phyloP scores from a whole-genome alignment of 2,888 invertebrate genomes.

The Ophraella communa region DNA sequence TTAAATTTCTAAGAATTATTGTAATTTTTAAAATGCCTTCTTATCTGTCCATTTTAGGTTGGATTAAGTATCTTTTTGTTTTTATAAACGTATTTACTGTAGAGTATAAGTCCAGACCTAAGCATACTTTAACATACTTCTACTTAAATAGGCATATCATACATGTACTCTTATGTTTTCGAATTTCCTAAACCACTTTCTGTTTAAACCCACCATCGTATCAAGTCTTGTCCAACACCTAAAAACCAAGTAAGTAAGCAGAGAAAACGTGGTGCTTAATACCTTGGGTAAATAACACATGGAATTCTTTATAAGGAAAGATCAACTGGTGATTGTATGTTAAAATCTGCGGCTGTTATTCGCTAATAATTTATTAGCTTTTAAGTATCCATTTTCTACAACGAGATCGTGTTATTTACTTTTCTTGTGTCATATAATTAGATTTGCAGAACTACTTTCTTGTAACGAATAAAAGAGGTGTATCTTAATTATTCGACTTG shows the following conservation, averaged over 20 bases:
- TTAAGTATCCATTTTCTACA: conserved; percentile 10
- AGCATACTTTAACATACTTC: conserved; percentile 1
- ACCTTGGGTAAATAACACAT: conserved; percentile 20
- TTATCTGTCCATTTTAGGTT: no score
- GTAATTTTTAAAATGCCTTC: no score
- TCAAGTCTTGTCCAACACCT: background rate
- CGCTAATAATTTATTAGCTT: conserved; percentile 5
- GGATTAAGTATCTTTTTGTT: no score
- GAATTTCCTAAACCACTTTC: conserved; percentile 5
- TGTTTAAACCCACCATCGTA: conserved; percentile 1
- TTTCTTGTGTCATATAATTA: conserved; percentile 6
- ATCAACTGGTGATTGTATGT: conserved; percentile 25
- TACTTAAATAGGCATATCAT: background rate
- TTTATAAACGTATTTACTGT: no score
- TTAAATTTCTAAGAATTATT: no score
- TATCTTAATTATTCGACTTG: background rate
- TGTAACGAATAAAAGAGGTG: background rate
- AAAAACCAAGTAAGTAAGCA: background rate
- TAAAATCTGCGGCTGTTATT: conserved; percentile 10
- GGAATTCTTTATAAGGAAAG: conserved; percentile 23
- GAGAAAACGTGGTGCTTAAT: conserved; percentile 10
- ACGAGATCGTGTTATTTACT: background rate
- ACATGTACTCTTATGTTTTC: background rate
- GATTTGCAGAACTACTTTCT: conserved; percentile 3
- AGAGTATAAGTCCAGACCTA: background rate